Conservation (phyloP, 2,888 invertebrate species). For the Carabus problematicus region DNA sequence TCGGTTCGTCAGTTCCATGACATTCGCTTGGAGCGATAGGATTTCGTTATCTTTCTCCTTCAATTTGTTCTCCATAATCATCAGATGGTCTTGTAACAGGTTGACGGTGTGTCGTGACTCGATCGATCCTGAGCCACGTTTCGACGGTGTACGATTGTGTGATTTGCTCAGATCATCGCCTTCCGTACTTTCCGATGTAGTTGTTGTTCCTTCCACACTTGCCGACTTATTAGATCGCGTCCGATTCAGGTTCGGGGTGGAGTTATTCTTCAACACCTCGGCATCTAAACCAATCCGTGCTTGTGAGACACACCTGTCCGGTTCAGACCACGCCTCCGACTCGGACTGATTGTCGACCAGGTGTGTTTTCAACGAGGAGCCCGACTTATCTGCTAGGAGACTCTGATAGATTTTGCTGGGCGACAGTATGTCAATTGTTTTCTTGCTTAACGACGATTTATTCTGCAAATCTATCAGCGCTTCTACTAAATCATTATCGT, state of each 20-base stretch:
- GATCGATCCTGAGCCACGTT: slow-evolving; percentile 46
- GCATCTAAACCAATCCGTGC: slow-evolving; percentile 77
- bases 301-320: slow-evolving; percentile 80
- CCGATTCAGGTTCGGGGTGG: slow-evolving; percentile 44
- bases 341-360: slow-evolving; percentile 63
- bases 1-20: slow-evolving; percentile 49
- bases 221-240: slow-evolving; percentile 49
- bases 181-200: slow-evolving; percentile 36
- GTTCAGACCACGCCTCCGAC: slow-evolving; percentile 88
- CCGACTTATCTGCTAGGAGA: slow-evolving; percentile 32
- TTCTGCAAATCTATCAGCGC: slow-evolving; percentile 44
- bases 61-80: slow-evolving; percentile 57
- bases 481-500: slow-evolving; percentile 47
- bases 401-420: slow-evolving; percentile 45
- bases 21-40: slow-evolving; percentile 51
- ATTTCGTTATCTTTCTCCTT: slow-evolving; percentile 59
- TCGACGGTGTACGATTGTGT: slow-evolving; percentile 46
- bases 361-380: slow-evolving; percentile 27
- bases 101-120: slow-evolving; percentile 51
- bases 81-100: slow-evolving; percentile 58
- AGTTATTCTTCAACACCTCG: slow-evolving; percentile 50
- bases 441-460: slow-evolving; percentile 15
- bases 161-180: not conserved
- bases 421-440: slow-evolving; percentile 37
- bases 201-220: not conserved